Conservation (phyloP, 2,888 invertebrate species). For the Amblyteles armatorius region DNA sequence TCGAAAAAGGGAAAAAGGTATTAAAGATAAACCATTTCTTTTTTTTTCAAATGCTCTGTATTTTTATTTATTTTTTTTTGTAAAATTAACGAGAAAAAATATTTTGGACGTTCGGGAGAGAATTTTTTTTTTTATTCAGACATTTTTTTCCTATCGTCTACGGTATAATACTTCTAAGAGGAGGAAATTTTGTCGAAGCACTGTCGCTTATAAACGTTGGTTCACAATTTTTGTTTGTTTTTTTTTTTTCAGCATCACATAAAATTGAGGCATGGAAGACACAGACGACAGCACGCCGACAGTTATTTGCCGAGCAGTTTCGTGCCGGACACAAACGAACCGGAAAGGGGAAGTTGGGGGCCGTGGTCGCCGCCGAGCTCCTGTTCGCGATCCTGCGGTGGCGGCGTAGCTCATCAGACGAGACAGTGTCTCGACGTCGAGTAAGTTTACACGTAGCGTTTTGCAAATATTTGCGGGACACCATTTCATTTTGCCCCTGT, state of each 20-base stretch:
- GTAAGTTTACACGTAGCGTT: constrained; percentile 83
- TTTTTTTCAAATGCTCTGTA: too few species aligned
- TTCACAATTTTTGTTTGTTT: not conserved
- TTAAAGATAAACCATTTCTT: too few species aligned
- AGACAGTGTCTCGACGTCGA: constrained; percentile 90
- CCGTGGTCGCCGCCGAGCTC: constrained; percentile 93
- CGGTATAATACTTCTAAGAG: too few species aligned
- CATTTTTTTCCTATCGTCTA: too few species aligned
- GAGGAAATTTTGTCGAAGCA: not conserved
- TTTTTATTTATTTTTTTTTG: too few species aligned
- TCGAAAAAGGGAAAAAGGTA: too few species aligned
- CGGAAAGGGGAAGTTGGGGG: constrained; percentile 90
- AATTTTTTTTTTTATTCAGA: too few species aligned
- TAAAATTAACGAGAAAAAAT: too few species aligned
- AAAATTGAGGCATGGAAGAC: constrained; percentile 86
- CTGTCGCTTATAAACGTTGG: not conserved
- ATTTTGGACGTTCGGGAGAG: too few species aligned
- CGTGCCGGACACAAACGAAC: constrained; percentile 89
- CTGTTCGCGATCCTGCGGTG: constrained; percentile 97
- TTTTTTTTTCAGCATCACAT: constrained; percentile 86
- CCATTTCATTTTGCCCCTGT: too few species aligned
- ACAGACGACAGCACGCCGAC: constrained; percentile 92
- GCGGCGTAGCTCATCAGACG: constrained; percentile 95
- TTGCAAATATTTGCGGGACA: too few species aligned
- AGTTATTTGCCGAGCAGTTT: constrained; percentile 91